Base-by-base conservation (phyloP, 2,113 vertebrate species). In the Labeo catla region DNA sequence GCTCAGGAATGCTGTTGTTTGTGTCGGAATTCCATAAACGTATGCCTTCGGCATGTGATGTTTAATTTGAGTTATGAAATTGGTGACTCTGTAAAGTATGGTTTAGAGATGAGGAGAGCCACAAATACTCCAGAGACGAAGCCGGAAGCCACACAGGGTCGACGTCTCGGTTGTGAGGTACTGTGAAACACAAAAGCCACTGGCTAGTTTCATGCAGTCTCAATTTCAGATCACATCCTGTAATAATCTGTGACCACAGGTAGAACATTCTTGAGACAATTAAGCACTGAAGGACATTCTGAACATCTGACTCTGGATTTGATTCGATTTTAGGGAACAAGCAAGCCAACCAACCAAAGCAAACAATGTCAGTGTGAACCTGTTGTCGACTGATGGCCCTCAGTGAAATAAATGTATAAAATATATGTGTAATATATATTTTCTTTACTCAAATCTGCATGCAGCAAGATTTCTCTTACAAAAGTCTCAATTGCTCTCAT, bases 41-140 rank as follows among this genome's bases (percentile, higher is more conserved):
- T 57, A 87, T 65, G 70, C 52, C 79, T 85, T 85, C 65, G n/a
- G 63, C 63, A 34, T 85, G 73, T 66, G 66, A 63, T 79, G 70
- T 89, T 89, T 83, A 85, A 83, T 89, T 83, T 43, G 39, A 54
- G 76, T 82, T 84, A 87, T 89, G 88, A 87, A 89, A 89, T 83
- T 87, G 84, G 52, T 74, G 66, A 81, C 76, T 70, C 74, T 54
- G 59, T 23, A 81, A 89, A 81, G 78, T 89, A 82, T 85, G 63
- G 70, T 81, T 84, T 72, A 45, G 86, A 81, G 61, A 85, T 87
- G 70, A 87, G 72, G 57, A 45, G 72, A 89, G 88, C 66, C 86
- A 79, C 47, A 89, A 89, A 85, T 89, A 83, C 12, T 72, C 16
- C 84, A 78, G 49, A 84, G 39, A 65, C 39, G 8, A 47, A 61